Conservation (phyloP, 2,888 invertebrate genomes). For the Heliconius hortense region DNA sequence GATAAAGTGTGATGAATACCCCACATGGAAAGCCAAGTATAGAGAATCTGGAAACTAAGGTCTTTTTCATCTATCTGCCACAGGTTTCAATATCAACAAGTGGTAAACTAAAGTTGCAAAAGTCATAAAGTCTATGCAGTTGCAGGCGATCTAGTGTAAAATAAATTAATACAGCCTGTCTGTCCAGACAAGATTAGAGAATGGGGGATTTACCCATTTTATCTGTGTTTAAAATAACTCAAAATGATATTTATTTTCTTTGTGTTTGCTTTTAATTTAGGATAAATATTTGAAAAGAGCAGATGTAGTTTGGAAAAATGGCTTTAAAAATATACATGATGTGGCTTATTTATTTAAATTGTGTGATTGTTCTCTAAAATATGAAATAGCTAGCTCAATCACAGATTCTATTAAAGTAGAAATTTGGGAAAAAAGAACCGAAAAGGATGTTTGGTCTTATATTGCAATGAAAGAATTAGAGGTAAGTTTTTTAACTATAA, state of each 20-base stretch:
- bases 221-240: too few relatives aligned
- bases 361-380: constrained; percentile 81
- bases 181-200: too few relatives aligned
- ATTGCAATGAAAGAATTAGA: constrained; percentile 71
- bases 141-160: too few relatives aligned
- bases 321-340: constrained; percentile 79
- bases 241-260: not conserved
- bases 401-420: constrained; percentile 65
- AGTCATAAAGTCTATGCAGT: too few relatives aligned
- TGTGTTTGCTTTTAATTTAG: constrained; percentile 51
- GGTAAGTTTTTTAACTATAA: constrained; percentile 49
- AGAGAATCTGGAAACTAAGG: too few relatives aligned
- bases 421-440: constrained; percentile 63
- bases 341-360: constrained; percentile 83
- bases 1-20: too few relatives aligned
- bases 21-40: too few relatives aligned
- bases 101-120: too few relatives aligned
- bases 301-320: constrained; percentile 83
- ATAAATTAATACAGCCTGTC: too few relatives aligned
- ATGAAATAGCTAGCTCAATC: constrained; percentile 82
- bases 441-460: constrained; percentile 70
- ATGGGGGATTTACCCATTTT: too few relatives aligned
- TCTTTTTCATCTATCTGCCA: too few relatives aligned
- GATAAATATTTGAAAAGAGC: constrained; percentile 80
- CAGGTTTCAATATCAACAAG: too few relatives aligned